Conservation (phyloP, 2,113 vertebrate species). For the Neoarius graeffei region DNA sequence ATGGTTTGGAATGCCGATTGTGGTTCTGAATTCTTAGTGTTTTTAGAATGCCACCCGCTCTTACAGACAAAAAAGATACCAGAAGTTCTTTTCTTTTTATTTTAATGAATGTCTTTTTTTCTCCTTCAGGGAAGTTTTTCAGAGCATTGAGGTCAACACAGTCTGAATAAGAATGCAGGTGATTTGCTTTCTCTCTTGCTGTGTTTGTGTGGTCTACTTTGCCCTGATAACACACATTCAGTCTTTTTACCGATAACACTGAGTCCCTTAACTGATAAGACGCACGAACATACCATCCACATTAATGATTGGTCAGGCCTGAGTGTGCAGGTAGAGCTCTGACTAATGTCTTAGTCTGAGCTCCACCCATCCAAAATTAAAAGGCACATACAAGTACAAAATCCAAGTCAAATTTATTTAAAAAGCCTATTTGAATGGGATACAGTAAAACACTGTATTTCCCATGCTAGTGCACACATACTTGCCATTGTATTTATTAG, state of each 20-base stretch:
- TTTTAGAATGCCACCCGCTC: neutral
- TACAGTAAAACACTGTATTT: neutral
- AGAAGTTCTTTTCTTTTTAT: neutral
- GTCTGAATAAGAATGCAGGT: neutral
- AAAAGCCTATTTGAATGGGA: neutral
- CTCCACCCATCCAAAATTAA: slow-evolving; percentile 43
- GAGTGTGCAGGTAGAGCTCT: slow-evolving; percentile 33
- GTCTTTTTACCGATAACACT: slow-evolving; percentile 47
- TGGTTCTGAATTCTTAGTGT: neutral
- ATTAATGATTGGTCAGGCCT: slow-evolving; percentile 64
- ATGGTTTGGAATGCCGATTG: neutral
- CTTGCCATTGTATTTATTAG: neutral
- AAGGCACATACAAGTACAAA: neutral
- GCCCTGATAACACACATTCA: slow-evolving; percentile 55
- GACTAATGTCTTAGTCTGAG: slow-evolving; percentile 38
- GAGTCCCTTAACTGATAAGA: slow-evolving; percentile 57
- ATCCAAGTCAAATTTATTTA: neutral
- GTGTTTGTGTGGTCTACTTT: slow-evolving; percentile 45
- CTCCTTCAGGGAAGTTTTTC: neutral
- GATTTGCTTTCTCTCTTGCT: slow-evolving; percentile 10
- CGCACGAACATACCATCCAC: slow-evolving; percentile 55
- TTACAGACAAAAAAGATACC: neutral
- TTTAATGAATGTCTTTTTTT: neutral
- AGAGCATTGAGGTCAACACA: neutral
- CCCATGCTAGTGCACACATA: neutral